Evolutionary conservation across 2,888 invertebrate species (phyloP).

Genomic region (Argyresthia albistria): DNA sequence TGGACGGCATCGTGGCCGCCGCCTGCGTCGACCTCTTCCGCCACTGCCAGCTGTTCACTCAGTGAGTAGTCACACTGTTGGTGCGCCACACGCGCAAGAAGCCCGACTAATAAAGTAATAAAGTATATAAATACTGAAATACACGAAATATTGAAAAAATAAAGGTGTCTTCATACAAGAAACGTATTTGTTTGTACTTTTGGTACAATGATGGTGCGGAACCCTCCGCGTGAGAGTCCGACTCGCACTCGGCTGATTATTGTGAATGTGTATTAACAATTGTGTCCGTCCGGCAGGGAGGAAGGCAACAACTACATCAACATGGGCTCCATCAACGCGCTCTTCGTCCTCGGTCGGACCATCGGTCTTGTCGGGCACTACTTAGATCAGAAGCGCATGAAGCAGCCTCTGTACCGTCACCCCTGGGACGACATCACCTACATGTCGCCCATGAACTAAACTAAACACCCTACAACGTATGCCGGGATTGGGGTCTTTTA

Average conservation of each 20-base stretch:
- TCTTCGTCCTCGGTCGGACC: slow-evolving; percentile 97
- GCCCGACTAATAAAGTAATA: too few species aligned
- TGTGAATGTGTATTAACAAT: background rate
- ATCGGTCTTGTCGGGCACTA: slow-evolving; percentile 99
- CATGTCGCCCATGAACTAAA: slow-evolving; percentile 56
- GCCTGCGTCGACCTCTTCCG: slow-evolving; percentile 97
- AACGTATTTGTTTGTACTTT: too few species aligned
- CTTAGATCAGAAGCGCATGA: slow-evolving; percentile 98
- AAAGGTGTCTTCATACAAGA: too few species aligned
- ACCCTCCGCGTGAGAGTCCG: too few species aligned
- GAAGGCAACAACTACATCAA: slow-evolving; percentile 98
- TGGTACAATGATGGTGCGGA: too few species aligned
- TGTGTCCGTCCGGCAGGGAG: slow-evolving; percentile 75
- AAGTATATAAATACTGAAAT: too few species aligned
- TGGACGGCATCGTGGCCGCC: slow-evolving; percentile 98
- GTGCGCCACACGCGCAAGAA: too few species aligned
- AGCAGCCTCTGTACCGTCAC: slow-evolving; percentile 98
- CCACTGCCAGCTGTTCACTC: slow-evolving; percentile 94
- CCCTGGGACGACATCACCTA: slow-evolving; percentile 98
- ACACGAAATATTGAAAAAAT: too few species aligned
- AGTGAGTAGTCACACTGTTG: too few species aligned
- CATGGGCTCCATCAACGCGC: slow-evolving; percentile 97
- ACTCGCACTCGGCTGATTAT: too few species aligned
- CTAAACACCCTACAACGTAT: too few species aligned
- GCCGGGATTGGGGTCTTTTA: too few species aligned